These are phyloP conservation scores for Vicugna pacos DNA, from an alignment of 2,113 vertebrate species.

Conservation along the genomic window DNA sequence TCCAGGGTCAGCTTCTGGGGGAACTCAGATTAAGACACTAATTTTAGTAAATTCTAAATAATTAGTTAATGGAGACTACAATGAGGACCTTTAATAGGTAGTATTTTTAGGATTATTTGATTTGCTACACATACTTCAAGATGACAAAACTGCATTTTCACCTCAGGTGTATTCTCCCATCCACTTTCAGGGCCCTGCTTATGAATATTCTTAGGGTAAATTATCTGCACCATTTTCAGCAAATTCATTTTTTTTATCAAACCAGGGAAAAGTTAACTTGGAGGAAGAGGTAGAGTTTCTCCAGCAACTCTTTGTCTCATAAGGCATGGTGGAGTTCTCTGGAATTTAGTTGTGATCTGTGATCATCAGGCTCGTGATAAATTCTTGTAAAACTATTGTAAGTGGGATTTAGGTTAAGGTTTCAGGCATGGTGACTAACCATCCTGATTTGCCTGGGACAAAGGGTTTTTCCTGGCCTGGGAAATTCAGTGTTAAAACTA, in stretches of 20 bases:
- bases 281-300: background rate
- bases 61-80: background rate
- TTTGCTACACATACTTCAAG: background rate
- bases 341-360: background rate
- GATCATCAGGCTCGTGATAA: background rate
- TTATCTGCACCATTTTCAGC: conserved; percentile 7
- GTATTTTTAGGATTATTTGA: background rate
- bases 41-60: background rate
- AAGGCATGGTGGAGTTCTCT: background rate
- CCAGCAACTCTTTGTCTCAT: background rate
- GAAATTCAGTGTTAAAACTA: background rate
- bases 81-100: background rate
- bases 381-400: background rate
- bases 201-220: background rate
- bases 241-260: background rate
- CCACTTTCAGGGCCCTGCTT: background rate
- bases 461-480: background rate
- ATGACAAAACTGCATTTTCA: background rate
- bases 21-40: background rate
- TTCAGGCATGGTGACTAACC: background rate
- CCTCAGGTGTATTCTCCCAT: background rate
- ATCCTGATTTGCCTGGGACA: background rate
- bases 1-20: background rate
- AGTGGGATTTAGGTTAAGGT: background rate
- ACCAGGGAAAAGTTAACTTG: background rate